Evolutionary conservation across 2,888 invertebrate species (phyloP), one percentile per base, ranked within the genome.

Genomic region (Himalopsyche kuldschensis): DNA sequence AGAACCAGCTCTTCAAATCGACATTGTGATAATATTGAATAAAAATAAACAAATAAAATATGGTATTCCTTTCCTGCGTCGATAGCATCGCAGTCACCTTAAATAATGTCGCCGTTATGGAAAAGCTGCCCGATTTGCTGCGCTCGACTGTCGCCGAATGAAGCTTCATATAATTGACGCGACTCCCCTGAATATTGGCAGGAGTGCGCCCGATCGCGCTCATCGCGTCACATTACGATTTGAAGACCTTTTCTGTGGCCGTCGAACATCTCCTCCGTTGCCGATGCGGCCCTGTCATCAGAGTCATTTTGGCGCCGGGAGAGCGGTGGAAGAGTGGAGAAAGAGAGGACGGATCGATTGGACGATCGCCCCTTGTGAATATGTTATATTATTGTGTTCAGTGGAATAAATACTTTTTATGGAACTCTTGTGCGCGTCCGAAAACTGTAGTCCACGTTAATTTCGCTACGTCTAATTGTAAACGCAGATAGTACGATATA

Each of bases 351-450:
- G 63, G 20, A 20, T 63, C 63, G 63, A 63, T 27, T 63, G 8
- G 27, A 63, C 63, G 63, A 24, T 24, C 24, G 69, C 27, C 69
- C 24, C 30, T 69, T 69, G 69, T 69, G 69, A 69, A 69, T 69
- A 69, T 69, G 69, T 69, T 69, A 76, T 76, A 78, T 55, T 46
- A 83, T 78, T 85, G 86, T 86, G 86, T 86, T 85, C 84, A 85
- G 84, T 86, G 86, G 82, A 86, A 86, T 85, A 82, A 82, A 55
- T 75, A 81, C 80, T 82, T 30, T 80, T 78, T 47, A 83, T 30
- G 80, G 69, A 69, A 69, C 32, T 76, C 47, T 47, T 17, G 79
- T 55, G 79, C 32, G 41, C 32, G 31, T 63, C 69, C 69, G 24
- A 69, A 69, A 80, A 77, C 76, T 76, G 84, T 77, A 78, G 32